Conservation (phyloP, 2,797 vertebrate species). For the Acipenser oxyrinchus region DNA sequence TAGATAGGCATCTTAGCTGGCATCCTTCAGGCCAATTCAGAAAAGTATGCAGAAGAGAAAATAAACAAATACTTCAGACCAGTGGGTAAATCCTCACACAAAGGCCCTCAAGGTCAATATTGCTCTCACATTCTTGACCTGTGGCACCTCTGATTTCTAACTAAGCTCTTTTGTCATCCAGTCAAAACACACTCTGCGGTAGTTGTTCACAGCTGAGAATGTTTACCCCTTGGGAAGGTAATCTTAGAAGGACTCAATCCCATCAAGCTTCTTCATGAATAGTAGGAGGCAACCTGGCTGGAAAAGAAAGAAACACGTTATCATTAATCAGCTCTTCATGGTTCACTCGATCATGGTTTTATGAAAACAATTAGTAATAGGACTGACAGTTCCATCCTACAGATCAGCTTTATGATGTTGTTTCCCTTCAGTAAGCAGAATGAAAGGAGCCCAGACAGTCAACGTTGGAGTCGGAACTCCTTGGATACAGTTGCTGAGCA, state of each 20-base stretch:
- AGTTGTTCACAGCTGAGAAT: neutral
- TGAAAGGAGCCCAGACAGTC: conserved; percentile 1
- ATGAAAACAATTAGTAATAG: conserved; percentile 13
- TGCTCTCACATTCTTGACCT: neutral
- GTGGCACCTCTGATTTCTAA: neutral
- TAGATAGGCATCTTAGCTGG: conserved; percentile 97
- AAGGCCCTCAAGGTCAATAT: neutral
- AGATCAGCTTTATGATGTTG: conserved; percentile 34
- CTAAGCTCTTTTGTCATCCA: neutral
- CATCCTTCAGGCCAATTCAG: conserved; percentile 59
- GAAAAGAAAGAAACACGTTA: conserved; percentile 36
- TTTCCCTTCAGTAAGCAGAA: conserved; percentile 33
- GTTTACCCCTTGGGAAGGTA: neutral
- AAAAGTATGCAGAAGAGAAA: conserved; percentile 13
- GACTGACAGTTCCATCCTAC: conserved; percentile 27
- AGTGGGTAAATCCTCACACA: neutral
- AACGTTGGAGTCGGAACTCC: conserved; percentile 32
- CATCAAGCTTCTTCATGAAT: neutral
- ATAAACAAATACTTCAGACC: neutral
- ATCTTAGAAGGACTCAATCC: neutral
- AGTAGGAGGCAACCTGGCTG: conserved; percentile 35
- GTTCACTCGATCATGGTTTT: conserved; percentile 16
- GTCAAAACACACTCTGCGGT: neutral
- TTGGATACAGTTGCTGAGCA: conserved; percentile 30
- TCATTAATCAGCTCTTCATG: conserved; percentile 21